phyloP scores from a whole-genome alignment of 1,140 invertebrate genomes.

The Pinna nobilis region DNA sequence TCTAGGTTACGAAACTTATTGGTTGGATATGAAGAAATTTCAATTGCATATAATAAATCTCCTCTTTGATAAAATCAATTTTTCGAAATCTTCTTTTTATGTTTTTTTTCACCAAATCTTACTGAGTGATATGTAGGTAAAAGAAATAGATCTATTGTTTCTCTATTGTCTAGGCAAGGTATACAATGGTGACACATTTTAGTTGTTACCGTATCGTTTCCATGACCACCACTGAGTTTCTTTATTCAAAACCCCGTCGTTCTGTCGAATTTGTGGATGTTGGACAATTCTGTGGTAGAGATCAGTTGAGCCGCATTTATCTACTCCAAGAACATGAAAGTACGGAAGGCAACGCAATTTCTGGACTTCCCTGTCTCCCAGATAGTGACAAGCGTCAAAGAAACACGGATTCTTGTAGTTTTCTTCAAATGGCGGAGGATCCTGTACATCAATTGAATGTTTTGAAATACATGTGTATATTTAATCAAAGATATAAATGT shows the following conservation, averaged over 20 bases:
- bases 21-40: no score
- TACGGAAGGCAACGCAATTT: slow-evolving; percentile 59
- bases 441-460: slow-evolving; percentile 34
- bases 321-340: slow-evolving; percentile 63
- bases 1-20: no score
- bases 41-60: no score
- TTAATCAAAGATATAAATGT: no score
- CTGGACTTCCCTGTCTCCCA: background rate
- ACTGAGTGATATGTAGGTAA: no score
- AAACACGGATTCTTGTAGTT: slow-evolving; percentile 64
- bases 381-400: slow-evolving; percentile 32
- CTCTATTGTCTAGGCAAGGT: no score
- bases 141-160: no score
- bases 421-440: slow-evolving; percentile 45
- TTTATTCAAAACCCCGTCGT: slow-evolving; percentile 51
- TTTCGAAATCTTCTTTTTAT: no score
- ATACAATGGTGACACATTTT: no score
- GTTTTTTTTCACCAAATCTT: no score
- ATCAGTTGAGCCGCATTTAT: slow-evolving; percentile 66
- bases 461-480: no score
- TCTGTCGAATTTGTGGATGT: slow-evolving; percentile 56
- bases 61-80: no score
- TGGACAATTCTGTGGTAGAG: slow-evolving; percentile 49
- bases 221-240: slow-evolving; percentile 67
- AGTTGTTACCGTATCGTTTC: slow-evolving; percentile 58